These are phyloP conservation scores for Octonoba sinensis DNA, from an alignment of 2,888 invertebrate species.

Conservation along the genomic window DNA sequence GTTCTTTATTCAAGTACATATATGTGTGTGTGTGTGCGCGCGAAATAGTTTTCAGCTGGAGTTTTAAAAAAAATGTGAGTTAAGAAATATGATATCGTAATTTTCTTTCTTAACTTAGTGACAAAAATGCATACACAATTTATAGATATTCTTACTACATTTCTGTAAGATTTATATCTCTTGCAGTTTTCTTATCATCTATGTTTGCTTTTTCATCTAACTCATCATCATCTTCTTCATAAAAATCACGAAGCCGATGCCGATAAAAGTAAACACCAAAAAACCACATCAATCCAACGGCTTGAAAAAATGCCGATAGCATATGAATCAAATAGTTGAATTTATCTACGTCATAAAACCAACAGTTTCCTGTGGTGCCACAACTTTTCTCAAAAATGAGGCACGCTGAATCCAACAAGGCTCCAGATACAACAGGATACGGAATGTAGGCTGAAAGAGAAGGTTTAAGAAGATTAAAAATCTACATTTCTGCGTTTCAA, in stretches of 20 bases:
- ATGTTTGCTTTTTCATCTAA: background rate
- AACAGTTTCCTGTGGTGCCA: slow-evolving; percentile 77
- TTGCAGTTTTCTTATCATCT: too few species aligned
- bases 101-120: too few species aligned
- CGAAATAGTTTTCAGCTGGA: too few species aligned
- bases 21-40: too few species aligned
- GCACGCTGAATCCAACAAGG: slow-evolving; percentile 80
- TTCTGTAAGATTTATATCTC: too few species aligned
- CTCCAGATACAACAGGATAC: slow-evolving; percentile 80
- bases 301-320: slow-evolving; percentile 74
- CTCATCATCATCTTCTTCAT: slow-evolving; percentile 30
- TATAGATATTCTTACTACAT: too few species aligned
- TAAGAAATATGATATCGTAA: too few species aligned
- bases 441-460: slow-evolving; percentile 74
- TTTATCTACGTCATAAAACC: slow-evolving; percentile 77
- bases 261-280: slow-evolving; percentile 6
- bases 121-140: too few species aligned
- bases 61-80: too few species aligned
- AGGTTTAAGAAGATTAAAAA: slow-evolving; percentile 1
- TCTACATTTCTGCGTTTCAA: background rate
- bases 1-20: too few species aligned
- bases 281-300: slow-evolving; percentile 74
- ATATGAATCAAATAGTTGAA: slow-evolving; percentile 76
- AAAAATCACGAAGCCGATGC: slow-evolving; percentile 20
- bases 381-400: slow-evolving; percentile 79